These are phyloP conservation scores for Strigamia crassipes DNA, from an alignment of 2,888 invertebrate species.

Conservation along the genomic window DNA sequence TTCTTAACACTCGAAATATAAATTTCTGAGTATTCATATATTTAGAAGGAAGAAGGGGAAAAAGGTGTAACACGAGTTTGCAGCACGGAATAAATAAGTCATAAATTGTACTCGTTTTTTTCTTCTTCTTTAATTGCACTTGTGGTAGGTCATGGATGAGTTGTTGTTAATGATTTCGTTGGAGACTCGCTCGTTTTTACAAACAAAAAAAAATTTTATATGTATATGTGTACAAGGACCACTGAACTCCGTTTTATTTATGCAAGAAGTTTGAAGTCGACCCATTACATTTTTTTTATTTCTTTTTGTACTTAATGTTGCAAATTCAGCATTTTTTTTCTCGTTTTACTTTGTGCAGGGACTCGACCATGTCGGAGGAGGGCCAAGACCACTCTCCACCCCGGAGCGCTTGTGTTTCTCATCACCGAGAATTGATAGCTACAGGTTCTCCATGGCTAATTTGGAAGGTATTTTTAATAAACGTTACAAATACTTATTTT, in stretches of 20 bases:
- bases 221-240: background rate
- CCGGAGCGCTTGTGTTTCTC: constrained; percentile 43
- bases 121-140: background rate
- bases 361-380: constrained; percentile 67
- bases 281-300: constrained; percentile 29
- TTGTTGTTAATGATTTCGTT: constrained; percentile 11
- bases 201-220: too few species aligned
- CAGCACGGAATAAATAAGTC: background rate
- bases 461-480: constrained; percentile 68
- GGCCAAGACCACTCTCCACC: constrained; percentile 52
- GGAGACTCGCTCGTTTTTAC: background rate
- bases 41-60: background rate
- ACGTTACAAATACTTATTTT: background rate
- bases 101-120: background rate
- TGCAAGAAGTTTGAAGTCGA: constrained; percentile 13
- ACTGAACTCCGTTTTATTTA: constrained; percentile 10
- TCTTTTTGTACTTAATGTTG: background rate
- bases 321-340: constrained; percentile 3
- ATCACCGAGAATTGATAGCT: constrained; percentile 81
- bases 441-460: constrained; percentile 94
- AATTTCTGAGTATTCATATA: background rate
- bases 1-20: background rate
- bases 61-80: constrained; percentile 20
- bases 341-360: constrained; percentile 67
- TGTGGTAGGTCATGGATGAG: constrained; percentile 21